Conservation (phyloP, 1,140 invertebrate species). For the Maniola jurtina region DNA sequence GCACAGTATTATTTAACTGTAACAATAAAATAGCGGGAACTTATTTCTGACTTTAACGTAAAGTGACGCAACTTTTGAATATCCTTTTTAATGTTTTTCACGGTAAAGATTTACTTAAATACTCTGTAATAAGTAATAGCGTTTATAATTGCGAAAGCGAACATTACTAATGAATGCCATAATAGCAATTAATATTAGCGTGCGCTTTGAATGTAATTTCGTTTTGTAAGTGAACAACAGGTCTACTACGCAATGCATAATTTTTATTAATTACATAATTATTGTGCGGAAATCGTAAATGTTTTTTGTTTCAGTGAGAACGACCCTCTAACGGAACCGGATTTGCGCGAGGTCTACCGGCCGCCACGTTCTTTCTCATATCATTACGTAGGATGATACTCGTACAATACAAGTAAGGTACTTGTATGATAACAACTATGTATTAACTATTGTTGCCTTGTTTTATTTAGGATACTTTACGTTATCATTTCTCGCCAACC, state of each 20-base stretch:
- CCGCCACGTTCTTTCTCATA: conserved; percentile 37
- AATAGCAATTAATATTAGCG: conserved; percentile 30
- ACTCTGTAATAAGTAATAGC: not conserved
- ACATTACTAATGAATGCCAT: conserved; percentile 27
- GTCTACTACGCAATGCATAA: conserved; percentile 27
- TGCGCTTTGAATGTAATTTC: conserved; percentile 27
- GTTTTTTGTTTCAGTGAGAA: conserved; percentile 61
- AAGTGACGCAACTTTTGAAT: not conserved
- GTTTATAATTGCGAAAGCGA: conserved; percentile 22
- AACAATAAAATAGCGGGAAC: not conserved
- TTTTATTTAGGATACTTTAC: no score
- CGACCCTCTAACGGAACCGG: conserved; percentile 61
- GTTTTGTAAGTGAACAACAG: conserved; percentile 26
- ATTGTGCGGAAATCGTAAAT: conserved; percentile 54
- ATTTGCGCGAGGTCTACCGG: conserved; percentile 55
- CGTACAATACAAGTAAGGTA: no score
- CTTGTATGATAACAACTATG: no score
- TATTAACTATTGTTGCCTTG: no score
- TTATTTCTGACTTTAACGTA: no score
- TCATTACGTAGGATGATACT: conserved; percentile 24
- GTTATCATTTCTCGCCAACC: no score
- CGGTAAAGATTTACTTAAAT: not conserved
- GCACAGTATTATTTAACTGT: not conserved
- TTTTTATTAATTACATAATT: conserved; percentile 47
- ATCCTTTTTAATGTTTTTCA: not conserved